A percentile compares a stretch with the other conserved stretches of the same genome.
Evolutionary conservation across 2,797 vertebrate genomes (phyloP).

Genomic region (Bradypodion ventrale): DNA sequence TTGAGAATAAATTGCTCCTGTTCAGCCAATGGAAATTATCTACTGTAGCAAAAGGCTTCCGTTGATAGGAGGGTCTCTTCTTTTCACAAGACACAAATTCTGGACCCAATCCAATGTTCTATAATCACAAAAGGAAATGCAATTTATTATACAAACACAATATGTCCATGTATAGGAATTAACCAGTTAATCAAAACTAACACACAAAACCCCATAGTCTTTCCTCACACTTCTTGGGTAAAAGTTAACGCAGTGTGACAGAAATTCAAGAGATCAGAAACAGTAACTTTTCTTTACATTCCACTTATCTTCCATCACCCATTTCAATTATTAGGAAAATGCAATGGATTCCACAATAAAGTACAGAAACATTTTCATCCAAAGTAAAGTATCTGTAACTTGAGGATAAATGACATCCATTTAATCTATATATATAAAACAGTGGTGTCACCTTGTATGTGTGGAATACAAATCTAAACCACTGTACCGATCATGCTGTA

Average conservation of each 20-base stretch:
- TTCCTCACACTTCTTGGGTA: not conserved
- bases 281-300: not conserved
- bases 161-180: not conserved
- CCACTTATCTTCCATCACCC: not conserved
- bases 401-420: not conserved
- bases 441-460: too few species aligned
- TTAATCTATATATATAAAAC: too few species aligned
- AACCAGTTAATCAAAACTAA: not conserved
- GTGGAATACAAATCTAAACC: too few species aligned
- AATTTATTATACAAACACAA: not conserved
- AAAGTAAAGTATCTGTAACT: not conserved
- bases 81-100: not conserved
- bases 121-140: conserved; percentile 40
- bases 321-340: not conserved
- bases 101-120: conserved; percentile 4
- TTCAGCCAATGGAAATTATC: not conserved
- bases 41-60: not conserved
- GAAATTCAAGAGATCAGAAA: conserved; percentile 23
- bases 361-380: not conserved
- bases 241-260: not conserved
- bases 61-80: not conserved
- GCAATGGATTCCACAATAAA: not conserved
- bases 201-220: not conserved
- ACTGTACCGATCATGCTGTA: too few species aligned
- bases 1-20: conserved; percentile 43